Percentiles rank a stretch among this genome's conserved stretches.
These are phyloP conservation scores for Leptobrachium leishanense DNA, from an alignment of 2,113 vertebrate genomes.

Conservation along the genomic window DNA sequence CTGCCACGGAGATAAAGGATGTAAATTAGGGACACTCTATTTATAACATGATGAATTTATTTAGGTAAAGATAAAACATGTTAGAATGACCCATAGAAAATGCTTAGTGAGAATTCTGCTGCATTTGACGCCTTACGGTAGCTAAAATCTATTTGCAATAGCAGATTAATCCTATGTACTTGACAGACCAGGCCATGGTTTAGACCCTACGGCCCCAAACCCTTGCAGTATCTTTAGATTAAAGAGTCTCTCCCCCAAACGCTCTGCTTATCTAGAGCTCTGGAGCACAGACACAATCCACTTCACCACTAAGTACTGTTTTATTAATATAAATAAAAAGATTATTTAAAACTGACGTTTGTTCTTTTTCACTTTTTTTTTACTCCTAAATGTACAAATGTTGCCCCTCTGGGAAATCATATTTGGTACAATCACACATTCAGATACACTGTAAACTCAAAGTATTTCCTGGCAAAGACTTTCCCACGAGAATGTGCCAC, in stretches of 20 bases:
- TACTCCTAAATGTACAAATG: background rate
- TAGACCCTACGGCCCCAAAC: too few species aligned
- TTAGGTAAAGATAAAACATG: too few species aligned
- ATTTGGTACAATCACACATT: background rate
- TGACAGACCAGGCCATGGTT: too few species aligned
- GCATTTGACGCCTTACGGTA: too few species aligned
- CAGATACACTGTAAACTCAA: constrained; percentile 9
- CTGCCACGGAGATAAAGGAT: too few species aligned
- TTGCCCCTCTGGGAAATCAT: background rate
- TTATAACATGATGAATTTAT: too few species aligned
- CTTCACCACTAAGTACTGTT: background rate
- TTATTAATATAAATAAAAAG: background rate
- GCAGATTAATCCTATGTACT: too few species aligned
- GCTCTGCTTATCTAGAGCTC: background rate
- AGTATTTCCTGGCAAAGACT: constrained; percentile 13
- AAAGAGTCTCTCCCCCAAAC: background rate
- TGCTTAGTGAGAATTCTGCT: too few species aligned
- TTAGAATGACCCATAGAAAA: too few species aligned
- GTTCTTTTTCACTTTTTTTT: background rate
- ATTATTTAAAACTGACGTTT: background rate
- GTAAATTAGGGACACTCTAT: too few species aligned
- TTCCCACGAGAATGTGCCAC: constrained; percentile 19
- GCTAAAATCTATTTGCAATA: too few species aligned
- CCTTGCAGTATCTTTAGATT: background rate
- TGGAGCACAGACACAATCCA: background rate